Percentiles rank a stretch among this genome's conserved stretches.
Evolutionary conservation across 2,113 vertebrate genomes (phyloP).

Genomic region (Otocyon megalotis): DNA sequence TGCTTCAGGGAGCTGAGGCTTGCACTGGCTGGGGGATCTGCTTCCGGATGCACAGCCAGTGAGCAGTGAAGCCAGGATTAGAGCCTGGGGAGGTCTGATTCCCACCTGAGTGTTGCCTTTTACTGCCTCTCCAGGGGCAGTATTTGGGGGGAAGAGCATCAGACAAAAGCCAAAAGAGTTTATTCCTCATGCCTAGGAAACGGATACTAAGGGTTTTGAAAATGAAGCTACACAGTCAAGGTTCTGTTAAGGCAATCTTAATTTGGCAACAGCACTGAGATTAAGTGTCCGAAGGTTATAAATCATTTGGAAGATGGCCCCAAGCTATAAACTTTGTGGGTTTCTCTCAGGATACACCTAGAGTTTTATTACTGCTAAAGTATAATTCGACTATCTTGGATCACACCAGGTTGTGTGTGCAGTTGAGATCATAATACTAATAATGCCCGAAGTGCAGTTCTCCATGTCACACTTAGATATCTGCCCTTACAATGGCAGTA

Average conservation of each 20-base stretch:
- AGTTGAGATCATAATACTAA: not conserved
- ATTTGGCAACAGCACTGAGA: not conserved
- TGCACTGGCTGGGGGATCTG: not conserved
- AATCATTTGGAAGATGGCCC: not conserved
- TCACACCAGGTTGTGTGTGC: not conserved
- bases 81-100: not conserved
- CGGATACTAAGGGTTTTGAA: not conserved
- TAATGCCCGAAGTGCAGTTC: not conserved
- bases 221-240: not conserved
- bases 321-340: not conserved
- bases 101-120: not conserved
- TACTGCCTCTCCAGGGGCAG: not conserved
- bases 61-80: not conserved
- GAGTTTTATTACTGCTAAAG: not conserved
- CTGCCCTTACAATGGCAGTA: not conserved
- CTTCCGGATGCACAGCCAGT: not conserved
- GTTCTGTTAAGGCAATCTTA: not conserved
- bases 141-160: not conserved
- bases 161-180: not conserved
- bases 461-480: not conserved
- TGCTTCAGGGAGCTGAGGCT: not conserved
- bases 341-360: not conserved
- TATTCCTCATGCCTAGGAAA: not conserved
- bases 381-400: not conserved
- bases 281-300: not conserved